Evolutionary conservation across 92 coral and sea anemone genomes (phyloP).

Genomic region (Parazoanthus darwini): DNA sequence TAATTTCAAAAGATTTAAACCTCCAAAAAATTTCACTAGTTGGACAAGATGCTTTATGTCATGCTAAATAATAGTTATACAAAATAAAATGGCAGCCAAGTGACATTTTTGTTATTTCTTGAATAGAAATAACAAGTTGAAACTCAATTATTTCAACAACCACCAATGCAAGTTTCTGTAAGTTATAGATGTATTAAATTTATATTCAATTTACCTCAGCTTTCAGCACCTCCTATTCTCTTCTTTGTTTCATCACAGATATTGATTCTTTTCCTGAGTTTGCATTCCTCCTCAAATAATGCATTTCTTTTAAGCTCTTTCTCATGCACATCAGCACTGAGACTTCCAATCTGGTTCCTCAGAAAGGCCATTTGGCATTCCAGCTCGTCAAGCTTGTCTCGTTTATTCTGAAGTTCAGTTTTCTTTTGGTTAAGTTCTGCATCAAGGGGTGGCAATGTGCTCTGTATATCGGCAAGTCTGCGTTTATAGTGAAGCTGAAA

Average conservation of each 20-base stretch:
- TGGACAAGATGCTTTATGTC: not conserved
- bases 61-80: too few relatives aligned
- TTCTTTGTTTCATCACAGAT: slow-evolving; percentile 41
- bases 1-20: not conserved
- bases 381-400: slow-evolving; percentile 36
- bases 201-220: slow-evolving; percentile 20
- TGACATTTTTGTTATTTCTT: not conserved
- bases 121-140: not conserved
- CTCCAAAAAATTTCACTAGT: not conserved
- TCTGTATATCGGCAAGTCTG: slow-evolving; percentile 32
- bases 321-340: slow-evolving; percentile 20
- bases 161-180: not conserved
- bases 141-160: not conserved
- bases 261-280: slow-evolving; percentile 21
- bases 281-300: slow-evolving; percentile 23
- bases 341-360: slow-evolving; percentile 42
- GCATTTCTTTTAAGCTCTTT: slow-evolving; percentile 29
- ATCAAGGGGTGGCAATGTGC: slow-evolving; percentile 26
- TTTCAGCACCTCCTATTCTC: slow-evolving; percentile 27
- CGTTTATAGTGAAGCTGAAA: slow-evolving; percentile 41
- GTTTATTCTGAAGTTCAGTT: slow-evolving; percentile 33
- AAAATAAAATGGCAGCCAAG: not conserved
- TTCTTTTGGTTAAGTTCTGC: slow-evolving; percentile 31
- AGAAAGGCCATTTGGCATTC: slow-evolving; percentile 43
- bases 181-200: not conserved